phyloP scores from a whole-genome alignment of 2,888 invertebrate genomes.

The Omphaloscelis lunosa region DNA sequence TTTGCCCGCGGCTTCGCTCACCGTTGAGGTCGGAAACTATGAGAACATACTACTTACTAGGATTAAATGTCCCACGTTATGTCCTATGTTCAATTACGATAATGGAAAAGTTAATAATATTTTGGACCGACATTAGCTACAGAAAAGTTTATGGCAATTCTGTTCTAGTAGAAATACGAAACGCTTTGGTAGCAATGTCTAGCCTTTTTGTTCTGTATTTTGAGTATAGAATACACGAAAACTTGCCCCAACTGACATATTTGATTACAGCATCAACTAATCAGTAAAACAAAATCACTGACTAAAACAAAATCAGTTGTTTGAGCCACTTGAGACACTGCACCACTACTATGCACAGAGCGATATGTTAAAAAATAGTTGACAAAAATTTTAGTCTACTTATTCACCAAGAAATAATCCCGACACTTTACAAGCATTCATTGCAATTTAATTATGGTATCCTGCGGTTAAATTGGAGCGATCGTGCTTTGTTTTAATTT shows the following conservation, averaged over 20 bases:
- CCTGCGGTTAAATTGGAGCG: slow-evolving; percentile 5
- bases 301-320: slow-evolving; percentile 34
- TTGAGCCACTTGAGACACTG: slow-evolving; percentile 10
- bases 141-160: too few relatives aligned
- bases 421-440: slow-evolving; percentile 18
- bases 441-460: slow-evolving; percentile 9
- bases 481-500: slow-evolving; percentile 11
- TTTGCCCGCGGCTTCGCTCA: too few relatives aligned
- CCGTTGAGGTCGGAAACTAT: too few relatives aligned
- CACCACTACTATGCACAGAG: slow-evolving; percentile 25
- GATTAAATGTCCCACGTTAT: too few relatives aligned
- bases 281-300: slow-evolving; percentile 46
- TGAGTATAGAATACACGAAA: background rate
- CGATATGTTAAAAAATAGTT: slow-evolving; percentile 18
- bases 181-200: too few relatives aligned
- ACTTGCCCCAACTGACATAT: slow-evolving; percentile 18
- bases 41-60: too few relatives aligned
- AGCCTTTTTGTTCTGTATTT: too few relatives aligned
- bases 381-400: slow-evolving; percentile 48
- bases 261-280: slow-evolving; percentile 57
- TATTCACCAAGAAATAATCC: slow-evolving; percentile 54
- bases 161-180: too few relatives aligned
- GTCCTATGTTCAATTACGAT: too few relatives aligned
- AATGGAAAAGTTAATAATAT: too few relatives aligned
- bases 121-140: too few relatives aligned